These are phyloP conservation scores for Neodontobutis hainanensis DNA, from an alignment of 2,113 vertebrate genomes.

Conservation along the genomic window DNA sequence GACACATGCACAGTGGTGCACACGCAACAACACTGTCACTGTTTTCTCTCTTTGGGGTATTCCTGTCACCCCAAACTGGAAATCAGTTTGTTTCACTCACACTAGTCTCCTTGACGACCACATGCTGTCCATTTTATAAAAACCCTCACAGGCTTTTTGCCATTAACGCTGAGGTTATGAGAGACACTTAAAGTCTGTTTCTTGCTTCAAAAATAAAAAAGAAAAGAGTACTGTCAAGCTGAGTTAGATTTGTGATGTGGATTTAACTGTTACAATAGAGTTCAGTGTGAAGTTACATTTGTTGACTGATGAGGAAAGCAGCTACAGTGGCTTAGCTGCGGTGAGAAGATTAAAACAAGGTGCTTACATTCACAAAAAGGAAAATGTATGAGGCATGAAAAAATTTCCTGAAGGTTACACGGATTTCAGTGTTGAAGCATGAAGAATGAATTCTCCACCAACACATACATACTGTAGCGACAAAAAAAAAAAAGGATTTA, in stretches of 20 bases:
- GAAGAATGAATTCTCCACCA: not conserved
- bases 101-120: constrained; percentile 58
- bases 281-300: constrained; percentile 16
- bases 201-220: not conserved
- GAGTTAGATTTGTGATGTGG: constrained; percentile 12
- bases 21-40: constrained; percentile 26
- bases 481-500: constrained; percentile 5
- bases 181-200: constrained; percentile 15
- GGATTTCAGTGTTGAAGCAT: not conserved
- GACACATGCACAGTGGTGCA: constrained; percentile 20
- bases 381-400: not conserved
- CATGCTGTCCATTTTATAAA: constrained; percentile 60
- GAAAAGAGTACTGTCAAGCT: not conserved
- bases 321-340: not conserved
- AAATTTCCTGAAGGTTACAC: not conserved
- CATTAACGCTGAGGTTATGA: constrained; percentile 36
- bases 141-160: constrained; percentile 38
- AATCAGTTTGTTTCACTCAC: constrained; percentile 60
- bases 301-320: constrained; percentile 17
- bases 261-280: constrained; percentile 1
- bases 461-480: not conserved
- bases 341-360: constrained; percentile 9
- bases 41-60: constrained; percentile 37
- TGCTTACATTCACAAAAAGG: constrained; percentile 5
- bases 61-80: constrained; percentile 55